Evolutionary conservation across 2,888 invertebrate genomes (phyloP).

Genomic region (Cetonia aurata): DNA sequence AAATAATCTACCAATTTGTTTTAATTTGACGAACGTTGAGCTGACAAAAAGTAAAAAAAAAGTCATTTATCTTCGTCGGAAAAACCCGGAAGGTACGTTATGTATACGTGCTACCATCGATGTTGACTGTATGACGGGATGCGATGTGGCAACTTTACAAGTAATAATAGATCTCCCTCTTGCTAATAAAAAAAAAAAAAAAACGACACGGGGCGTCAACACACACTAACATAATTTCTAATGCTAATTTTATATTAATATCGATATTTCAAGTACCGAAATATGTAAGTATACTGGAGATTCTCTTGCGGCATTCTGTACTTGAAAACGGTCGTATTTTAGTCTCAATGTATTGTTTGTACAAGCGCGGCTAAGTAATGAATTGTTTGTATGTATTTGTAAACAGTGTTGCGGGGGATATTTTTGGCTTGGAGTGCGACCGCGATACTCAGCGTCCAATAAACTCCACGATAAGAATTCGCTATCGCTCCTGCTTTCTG

Average conservation of each 20-base stretch:
- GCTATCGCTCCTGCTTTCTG: constrained; percentile 23
- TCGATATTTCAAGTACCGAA: neutral
- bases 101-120: neutral
- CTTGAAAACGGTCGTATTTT: constrained; percentile 15
- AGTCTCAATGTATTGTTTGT: constrained; percentile 36
- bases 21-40: constrained; percentile 15
- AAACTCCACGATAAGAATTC: constrained; percentile 34
- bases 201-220: constrained; percentile 20
- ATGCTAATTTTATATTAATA: constrained; percentile 9
- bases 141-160: constrained; percentile 25
- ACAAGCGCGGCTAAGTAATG: constrained; percentile 28
- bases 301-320: neutral
- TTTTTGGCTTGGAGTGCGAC: constrained; percentile 32
- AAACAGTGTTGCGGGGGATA: constrained; percentile 17
- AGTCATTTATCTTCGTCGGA: constrained; percentile 27
- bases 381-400: constrained; percentile 36
- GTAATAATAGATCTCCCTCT: constrained; percentile 32
- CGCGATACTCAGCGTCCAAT: constrained; percentile 38
- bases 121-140: constrained; percentile 15
- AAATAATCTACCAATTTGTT: constrained; percentile 3
- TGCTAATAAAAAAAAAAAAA: constrained; percentile 11
- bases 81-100: constrained; percentile 30
- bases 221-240: constrained; percentile 11
- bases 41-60: constrained; percentile 11
- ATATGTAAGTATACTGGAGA: constrained; percentile 23